Evolutionary conservation across 2,797 vertebrate species (phyloP).

Genomic region (Chromobotia macracanthus): DNA sequence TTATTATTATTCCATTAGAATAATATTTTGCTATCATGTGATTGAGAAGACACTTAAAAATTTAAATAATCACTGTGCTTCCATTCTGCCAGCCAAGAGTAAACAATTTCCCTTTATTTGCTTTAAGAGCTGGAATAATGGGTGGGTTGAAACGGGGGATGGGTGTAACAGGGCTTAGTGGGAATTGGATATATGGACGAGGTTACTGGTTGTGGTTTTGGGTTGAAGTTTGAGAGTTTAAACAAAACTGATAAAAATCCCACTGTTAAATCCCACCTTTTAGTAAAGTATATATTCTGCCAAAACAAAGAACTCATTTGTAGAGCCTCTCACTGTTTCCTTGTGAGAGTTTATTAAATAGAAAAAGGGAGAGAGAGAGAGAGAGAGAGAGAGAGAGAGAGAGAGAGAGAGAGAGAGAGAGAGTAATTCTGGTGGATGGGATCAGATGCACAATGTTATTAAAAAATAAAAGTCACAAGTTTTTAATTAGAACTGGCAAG

Average conservation of each 20-base stretch:
- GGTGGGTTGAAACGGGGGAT: conserved; percentile 1
- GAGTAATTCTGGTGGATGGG: conserved; percentile 56
- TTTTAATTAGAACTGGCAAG: conserved; percentile 50
- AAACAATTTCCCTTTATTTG: conserved; percentile 52
- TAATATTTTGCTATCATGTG: not conserved
- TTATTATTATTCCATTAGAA: too few species aligned
- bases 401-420: not conserved
- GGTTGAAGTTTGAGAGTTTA: conserved; percentile 5
- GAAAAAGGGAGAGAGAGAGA: too few species aligned
- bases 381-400: too few species aligned
- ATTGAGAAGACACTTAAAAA: conserved; percentile 24
- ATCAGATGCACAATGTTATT: conserved; percentile 45
- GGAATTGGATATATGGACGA: not conserved
- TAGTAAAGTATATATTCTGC: too few species aligned
- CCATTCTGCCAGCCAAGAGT: conserved; percentile 47
- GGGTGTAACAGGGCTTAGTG: not conserved
- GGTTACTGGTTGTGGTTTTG: not conserved
- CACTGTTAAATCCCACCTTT: not conserved
- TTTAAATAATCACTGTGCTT: conserved; percentile 50
- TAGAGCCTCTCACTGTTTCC: conserved; percentile 42
- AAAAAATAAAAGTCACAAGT: conserved; percentile 1
- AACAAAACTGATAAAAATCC: not conserved
- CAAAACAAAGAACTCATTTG: not conserved
- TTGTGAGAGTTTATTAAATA: conserved; percentile 64
- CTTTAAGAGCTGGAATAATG: conserved; percentile 1